Evolutionary conservation across 2,797 vertebrate species (phyloP).

Genomic region (Helicolenus hilgendorfi): DNA sequence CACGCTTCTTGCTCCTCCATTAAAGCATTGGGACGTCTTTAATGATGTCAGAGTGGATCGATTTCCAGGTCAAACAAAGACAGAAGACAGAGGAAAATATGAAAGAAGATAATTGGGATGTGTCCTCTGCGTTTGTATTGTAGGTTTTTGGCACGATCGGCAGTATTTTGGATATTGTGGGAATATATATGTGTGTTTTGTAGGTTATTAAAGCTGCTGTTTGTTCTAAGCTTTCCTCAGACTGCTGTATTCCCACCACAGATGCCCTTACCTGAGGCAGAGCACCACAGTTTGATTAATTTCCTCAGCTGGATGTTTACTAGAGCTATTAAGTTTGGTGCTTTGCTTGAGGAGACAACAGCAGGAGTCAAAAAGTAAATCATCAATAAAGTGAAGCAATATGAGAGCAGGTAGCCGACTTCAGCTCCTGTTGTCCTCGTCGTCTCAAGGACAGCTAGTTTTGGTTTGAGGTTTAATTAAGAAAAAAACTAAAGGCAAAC

Average conservation of each 20-base stretch:
- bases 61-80: neutral
- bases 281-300: conserved; percentile 11
- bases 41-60: neutral
- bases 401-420: neutral
- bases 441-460: neutral
- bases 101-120: neutral
- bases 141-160: neutral
- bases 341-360: conserved; percentile 14
- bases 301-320: conserved; percentile 32
- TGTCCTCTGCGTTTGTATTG: no score
- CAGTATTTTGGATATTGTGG: neutral
- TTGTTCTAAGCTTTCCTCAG: neutral
- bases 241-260: neutral
- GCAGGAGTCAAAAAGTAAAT: conserved; percentile 15
- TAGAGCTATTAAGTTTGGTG: neutral
- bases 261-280: conserved; percentile 17
- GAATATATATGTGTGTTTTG: neutral
- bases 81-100: neutral
- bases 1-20: neutral
- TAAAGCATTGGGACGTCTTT: neutral
- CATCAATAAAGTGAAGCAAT: conserved; percentile 1
- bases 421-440: neutral
- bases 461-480: neutral
- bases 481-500: neutral
- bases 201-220: neutral